phyloP scores from a whole-genome alignment of 2,113 vertebrate species.

The Cacatua alba region DNA sequence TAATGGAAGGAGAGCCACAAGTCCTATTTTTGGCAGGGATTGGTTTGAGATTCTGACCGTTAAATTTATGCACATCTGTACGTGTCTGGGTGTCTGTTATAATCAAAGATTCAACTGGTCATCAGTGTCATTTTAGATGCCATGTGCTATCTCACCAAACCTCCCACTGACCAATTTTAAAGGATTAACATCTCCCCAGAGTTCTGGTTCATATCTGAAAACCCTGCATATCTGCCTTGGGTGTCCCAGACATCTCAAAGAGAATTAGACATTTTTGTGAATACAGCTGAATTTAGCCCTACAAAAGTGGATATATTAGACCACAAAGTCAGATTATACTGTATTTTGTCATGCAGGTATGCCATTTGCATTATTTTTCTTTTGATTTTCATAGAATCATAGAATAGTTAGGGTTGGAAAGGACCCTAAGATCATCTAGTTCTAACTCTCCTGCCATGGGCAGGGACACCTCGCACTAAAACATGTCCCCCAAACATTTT shows the following conservation, averaged over 20 bases:
- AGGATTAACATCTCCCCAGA: neutral
- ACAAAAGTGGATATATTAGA: neutral
- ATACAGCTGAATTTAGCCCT: neutral
- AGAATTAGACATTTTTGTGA: neutral
- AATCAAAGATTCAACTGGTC: neutral
- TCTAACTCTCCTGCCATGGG: no score
- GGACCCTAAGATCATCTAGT: no score
- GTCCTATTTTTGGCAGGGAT: neutral
- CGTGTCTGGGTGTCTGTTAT: neutral
- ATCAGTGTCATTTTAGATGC: neutral
- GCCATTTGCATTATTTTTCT: neutral
- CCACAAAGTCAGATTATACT: neutral
- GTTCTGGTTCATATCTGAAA: neutral
- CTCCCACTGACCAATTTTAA: neutral
- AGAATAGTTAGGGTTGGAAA: no score
- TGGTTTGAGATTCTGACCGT: neutral
- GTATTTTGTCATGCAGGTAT: neutral
- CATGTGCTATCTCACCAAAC: neutral
- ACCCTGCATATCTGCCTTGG: neutral
- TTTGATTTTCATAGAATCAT: neutral
- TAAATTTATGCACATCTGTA: neutral
- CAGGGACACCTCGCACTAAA: no score
- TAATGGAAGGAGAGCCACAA: neutral
- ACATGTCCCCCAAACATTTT: neutral
- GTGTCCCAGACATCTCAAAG: neutral